Evolutionary conservation across 1,140 invertebrate species (phyloP).

Genomic region (Contarinia nasturtii): DNA sequence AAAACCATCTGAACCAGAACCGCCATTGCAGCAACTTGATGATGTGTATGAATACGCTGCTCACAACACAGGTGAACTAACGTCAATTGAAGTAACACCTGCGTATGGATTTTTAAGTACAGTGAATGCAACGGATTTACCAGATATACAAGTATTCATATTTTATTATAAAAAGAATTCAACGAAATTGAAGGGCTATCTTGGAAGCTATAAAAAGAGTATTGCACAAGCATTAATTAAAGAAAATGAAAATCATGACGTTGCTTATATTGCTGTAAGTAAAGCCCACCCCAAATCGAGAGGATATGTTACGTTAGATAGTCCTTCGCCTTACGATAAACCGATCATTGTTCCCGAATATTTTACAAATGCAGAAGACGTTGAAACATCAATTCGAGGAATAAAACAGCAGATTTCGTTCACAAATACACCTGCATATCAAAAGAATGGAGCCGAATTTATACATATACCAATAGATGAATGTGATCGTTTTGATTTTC

Average conservation of each 20-base stretch:
- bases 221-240: too few relatives aligned
- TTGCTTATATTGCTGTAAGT: conserved; percentile 11
- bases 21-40: too few relatives aligned
- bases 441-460: conserved; percentile 13
- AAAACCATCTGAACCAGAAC: too few relatives aligned
- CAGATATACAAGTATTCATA: too few relatives aligned
- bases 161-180: too few relatives aligned
- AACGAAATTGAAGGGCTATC: too few relatives aligned
- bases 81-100: too few relatives aligned
- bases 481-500: not conserved
- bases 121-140: too few relatives aligned
- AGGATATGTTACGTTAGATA: conserved; percentile 16
- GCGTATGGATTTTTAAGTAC: too few relatives aligned
- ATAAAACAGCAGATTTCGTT: conserved; percentile 24
- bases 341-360: conserved; percentile 65
- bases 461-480: not conserved
- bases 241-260: not conserved
- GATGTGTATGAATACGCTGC: too few relatives aligned
- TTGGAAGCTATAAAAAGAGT: too few relatives aligned
- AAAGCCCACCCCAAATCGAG: conserved; percentile 23
- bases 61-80: too few relatives aligned
- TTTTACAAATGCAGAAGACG: conserved; percentile 44
- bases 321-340: conserved; percentile 15
- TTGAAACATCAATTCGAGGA: conserved; percentile 43
- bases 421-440: conserved; percentile 26